Conservation (phyloP, 1,140 invertebrate genomes). For the Musca vetustissima region DNA sequence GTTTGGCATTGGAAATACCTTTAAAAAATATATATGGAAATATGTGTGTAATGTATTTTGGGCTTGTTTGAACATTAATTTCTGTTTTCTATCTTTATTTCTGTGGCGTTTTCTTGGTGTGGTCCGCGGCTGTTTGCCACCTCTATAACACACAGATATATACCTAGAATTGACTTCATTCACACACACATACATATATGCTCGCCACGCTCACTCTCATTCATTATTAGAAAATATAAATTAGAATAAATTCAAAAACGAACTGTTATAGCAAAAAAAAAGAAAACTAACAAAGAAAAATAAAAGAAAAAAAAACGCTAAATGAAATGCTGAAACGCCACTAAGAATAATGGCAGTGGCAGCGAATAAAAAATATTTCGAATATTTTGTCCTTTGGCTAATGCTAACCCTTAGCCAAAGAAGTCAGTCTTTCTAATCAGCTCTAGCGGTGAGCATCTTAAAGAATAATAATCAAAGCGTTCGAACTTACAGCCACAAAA, state of each 20-base stretch:
- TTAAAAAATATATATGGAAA: background rate
- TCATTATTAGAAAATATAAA: constrained; percentile 20
- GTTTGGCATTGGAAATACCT: too few species aligned
- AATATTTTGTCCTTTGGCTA: constrained; percentile 20
- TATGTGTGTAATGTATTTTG: constrained; percentile 9
- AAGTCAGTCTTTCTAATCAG: constrained; percentile 19
- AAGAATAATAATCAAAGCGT: constrained; percentile 7
- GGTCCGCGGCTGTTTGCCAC: background rate
- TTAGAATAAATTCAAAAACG: constrained; percentile 24
- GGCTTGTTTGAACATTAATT: constrained; percentile 21
- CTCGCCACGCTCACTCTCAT: background rate
- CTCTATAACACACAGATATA: background rate
- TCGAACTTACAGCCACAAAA: too few species aligned
- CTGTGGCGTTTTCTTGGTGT: constrained; percentile 18
- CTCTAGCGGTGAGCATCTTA: constrained; percentile 20
- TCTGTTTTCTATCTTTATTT: constrained; percentile 14
- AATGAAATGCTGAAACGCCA: too few species aligned
- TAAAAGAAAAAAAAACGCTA: background rate
- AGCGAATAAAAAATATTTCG: constrained; percentile 4
- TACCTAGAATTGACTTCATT: background rate
- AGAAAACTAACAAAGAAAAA: constrained; percentile 3
- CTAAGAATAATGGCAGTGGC: too few species aligned
- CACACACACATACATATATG: background rate
- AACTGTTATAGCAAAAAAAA: constrained; percentile 3
- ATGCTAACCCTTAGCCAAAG: constrained; percentile 19